Base-by-base conservation (phyloP, 2,888 invertebrate species). In the Caenorhabditis panamensis region DNA sequence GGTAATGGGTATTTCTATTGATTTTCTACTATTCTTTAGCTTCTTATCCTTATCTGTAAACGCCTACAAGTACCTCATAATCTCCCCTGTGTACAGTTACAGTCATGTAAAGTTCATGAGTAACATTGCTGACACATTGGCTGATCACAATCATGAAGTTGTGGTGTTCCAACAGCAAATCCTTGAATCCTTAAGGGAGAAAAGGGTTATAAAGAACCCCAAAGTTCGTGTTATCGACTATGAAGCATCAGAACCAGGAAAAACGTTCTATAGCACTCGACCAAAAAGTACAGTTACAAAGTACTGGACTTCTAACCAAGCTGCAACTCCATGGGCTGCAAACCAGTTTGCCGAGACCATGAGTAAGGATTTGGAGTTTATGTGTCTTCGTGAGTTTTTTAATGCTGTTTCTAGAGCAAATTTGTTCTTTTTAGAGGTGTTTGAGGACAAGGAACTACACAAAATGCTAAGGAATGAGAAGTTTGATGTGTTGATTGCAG, bases 41-140 rank as follows among this genome's bases (percentile, higher is more conserved):
- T n/a, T n/a, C n/a, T n/a, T n/a, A n/a, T n/a, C n/a, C n/a, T n/a
- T n/a, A n/a, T n/a, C 31, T 49, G 47, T 36, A 2, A 9, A 37
- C 20, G 36, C 68, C 1, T 77, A 49, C 54, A 77, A 69, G 20
- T 77, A 56, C 54, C 36, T 77, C 2, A 36, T 77, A 0, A 68
- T 77, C 24, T 68, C 68, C 2, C 76, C 76, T 31, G 58, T 77
- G 16, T 77, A 77, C 51, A 68, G 68, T 41, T 77, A 66, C 22
- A 77, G 76, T 63, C 76, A 77, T 68, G 63, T 77, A 4, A 77
- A 77, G 24, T 77, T 77, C 28, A 77, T 77, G 77, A 58, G 63
- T 13, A 77, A 53, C n/a, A 63, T 77, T 26, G 77, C 77, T 49
- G 69, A 77, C 41, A 64, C 49, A 6, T 24, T 77, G 8, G 58